These are phyloP conservation scores for Epistrophella euchroma DNA, from an alignment of 2,888 invertebrate species.

Conservation along the genomic window DNA sequence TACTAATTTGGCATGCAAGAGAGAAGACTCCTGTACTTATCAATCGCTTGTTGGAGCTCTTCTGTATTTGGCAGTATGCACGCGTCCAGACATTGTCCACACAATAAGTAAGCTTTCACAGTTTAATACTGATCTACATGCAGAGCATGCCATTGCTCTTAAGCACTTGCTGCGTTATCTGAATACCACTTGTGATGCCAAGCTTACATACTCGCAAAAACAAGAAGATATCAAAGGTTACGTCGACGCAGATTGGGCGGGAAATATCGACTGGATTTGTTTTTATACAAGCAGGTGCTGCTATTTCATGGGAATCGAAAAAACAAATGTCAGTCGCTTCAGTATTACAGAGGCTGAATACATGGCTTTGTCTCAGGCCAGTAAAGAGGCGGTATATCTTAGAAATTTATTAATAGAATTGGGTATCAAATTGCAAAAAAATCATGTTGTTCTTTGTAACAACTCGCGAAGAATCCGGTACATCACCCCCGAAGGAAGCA, in stretches of 20 bases:
- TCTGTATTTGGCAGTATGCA: slow-evolving; percentile 35
- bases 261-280: slow-evolving; percentile 24
- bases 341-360: slow-evolving; percentile 23
- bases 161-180: too few relatives aligned
- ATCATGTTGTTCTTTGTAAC: too few relatives aligned
- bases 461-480: not conserved
- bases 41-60: slow-evolving; percentile 56
- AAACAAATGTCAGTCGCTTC: slow-evolving; percentile 57
- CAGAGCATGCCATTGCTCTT: too few relatives aligned
- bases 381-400: slow-evolving; percentile 7
- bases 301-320: slow-evolving; percentile 48
- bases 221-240: slow-evolving; percentile 21
- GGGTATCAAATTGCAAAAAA: not conserved
- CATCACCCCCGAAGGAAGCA: too few relatives aligned
- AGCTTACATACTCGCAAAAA: slow-evolving; percentile 21
- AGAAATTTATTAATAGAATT: slow-evolving; percentile 28
- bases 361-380: too few relatives aligned
- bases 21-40: not conserved
- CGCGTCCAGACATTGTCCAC: slow-evolving; percentile 36
- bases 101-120: too few relatives aligned
- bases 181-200: too few relatives aligned
- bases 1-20: slow-evolving; percentile 16
- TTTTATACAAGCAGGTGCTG: not conserved
- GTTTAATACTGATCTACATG: too few relatives aligned
- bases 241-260: slow-evolving; percentile 67